Conservation (phyloP, 37 sponge, comb jelly and placozoan species). For the Axinella damicornis region DNA sequence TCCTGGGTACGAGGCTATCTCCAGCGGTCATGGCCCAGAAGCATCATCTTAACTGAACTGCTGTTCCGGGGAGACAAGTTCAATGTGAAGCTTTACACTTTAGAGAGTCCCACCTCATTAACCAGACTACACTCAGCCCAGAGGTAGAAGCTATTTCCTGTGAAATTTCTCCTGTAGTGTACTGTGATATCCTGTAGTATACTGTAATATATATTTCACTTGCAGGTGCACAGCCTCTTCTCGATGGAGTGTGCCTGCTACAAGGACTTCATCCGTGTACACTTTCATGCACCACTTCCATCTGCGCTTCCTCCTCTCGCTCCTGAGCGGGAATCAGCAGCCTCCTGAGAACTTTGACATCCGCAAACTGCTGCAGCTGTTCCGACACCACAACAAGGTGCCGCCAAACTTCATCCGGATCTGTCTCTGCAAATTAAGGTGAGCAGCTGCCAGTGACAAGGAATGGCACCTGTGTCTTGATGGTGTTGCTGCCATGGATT, state of each 20-base stretch:
- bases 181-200: no score
- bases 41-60: slow-evolving; percentile 76
- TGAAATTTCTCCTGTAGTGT: background rate
- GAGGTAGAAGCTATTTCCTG: slow-evolving; percentile 12
- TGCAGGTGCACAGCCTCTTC: slow-evolving; percentile 57
- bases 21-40: slow-evolving; percentile 74
- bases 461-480: no score
- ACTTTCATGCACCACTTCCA: slow-evolving; percentile 86
- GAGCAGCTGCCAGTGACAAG: background rate
- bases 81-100: slow-evolving; percentile 69
- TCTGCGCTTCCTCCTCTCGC: slow-evolving; percentile 30
- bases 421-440: slow-evolving; percentile 65
- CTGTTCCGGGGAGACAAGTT: slow-evolving; percentile 45
- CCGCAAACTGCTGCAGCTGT: slow-evolving; percentile 25
- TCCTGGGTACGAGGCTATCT: slow-evolving; percentile 57
- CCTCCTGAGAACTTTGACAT: slow-evolving; percentile 43
- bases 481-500: no score
- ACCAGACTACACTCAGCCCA: background rate
- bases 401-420: slow-evolving; percentile 63
- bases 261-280: slow-evolving; percentile 87
- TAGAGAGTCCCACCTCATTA: slow-evolving; percentile 70
- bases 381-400: slow-evolving; percentile 20
- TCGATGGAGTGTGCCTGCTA: slow-evolving; percentile 75
- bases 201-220: no score
- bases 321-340: slow-evolving; percentile 12